Conservation (phyloP, 2,113 vertebrate genomes). For the Nipponia nippon region DNA sequence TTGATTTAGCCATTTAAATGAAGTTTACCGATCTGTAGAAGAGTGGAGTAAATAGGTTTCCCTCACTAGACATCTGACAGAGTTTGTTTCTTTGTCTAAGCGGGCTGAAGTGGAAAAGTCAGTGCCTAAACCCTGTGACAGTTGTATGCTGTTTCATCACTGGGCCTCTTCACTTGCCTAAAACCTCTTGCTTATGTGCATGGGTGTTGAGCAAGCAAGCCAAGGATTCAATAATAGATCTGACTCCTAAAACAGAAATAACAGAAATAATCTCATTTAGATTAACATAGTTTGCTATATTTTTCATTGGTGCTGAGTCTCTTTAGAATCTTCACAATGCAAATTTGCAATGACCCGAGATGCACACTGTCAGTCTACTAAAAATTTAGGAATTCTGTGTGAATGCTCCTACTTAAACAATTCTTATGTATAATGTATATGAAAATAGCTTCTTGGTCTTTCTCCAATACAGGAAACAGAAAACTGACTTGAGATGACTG, state of each 20-base stretch:
- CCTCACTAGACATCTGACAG: not conserved
- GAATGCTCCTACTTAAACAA: not conserved
- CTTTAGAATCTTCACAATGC: not conserved
- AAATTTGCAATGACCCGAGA: not conserved
- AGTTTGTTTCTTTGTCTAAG: not conserved
- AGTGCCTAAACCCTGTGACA: not conserved
- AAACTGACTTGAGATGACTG: not conserved
- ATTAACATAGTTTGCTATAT: not conserved
- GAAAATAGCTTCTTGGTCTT: not conserved
- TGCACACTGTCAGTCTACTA: not conserved
- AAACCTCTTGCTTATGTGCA: not conserved
- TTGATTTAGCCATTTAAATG: not conserved
- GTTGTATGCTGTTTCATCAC: not conserved
- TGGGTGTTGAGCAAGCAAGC: not conserved
- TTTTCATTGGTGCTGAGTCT: not conserved
- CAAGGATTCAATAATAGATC: not conserved
- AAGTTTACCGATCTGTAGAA: not conserved
- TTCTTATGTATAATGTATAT: not conserved
- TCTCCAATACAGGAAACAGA: not conserved
- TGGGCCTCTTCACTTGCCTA: not conserved
- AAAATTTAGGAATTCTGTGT: not conserved
- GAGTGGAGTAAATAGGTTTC: not conserved
- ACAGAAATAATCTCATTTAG: not conserved
- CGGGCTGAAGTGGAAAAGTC: not conserved
- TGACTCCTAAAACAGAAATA: not conserved